Percentiles rank a stretch among this genome's conserved stretches.
These are phyloP conservation scores for Heliconius hermathena DNA, from an alignment of 1,140 invertebrate genomes.

Conservation along the genomic window DNA sequence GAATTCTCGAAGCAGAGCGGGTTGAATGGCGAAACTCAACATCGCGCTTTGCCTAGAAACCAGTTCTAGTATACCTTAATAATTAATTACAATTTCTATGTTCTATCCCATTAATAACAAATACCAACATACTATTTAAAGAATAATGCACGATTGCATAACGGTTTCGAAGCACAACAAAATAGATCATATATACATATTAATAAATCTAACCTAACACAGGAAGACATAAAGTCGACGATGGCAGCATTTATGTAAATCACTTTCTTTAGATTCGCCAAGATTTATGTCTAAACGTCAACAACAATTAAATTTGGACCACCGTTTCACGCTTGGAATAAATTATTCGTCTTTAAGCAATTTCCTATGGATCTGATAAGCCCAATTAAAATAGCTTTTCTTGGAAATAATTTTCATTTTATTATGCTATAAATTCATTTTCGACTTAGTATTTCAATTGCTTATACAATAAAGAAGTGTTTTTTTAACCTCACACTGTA, in stretches of 20 bases:
- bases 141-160: slow-evolving; percentile 21
- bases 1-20: too few species aligned
- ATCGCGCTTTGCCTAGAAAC: too few species aligned
- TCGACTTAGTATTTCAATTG: neutral
- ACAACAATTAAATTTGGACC: slow-evolving; percentile 74
- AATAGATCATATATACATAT: slow-evolving; percentile 30
- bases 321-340: slow-evolving; percentile 58
- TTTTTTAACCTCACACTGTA: too few species aligned
- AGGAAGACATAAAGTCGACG: slow-evolving; percentile 60
- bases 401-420: slow-evolving; percentile 22
- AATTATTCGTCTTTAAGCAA: slow-evolving; percentile 63
- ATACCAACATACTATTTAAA: neutral
- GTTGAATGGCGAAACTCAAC: too few species aligned
- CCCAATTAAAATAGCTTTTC: slow-evolving; percentile 38
- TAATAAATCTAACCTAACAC: slow-evolving; percentile 41
- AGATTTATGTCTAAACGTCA: slow-evolving; percentile 72
- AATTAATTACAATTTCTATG: neutral
- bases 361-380: slow-evolving; percentile 44
- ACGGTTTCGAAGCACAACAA: slow-evolving; percentile 24
- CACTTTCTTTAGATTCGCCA: slow-evolving; percentile 69
- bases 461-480: neutral
- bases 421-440: neutral
- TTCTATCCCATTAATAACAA: neutral
- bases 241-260: slow-evolving; percentile 73
- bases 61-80: too few species aligned